These are phyloP conservation scores for Teleopsis dalmanni DNA, from an alignment of 1,140 invertebrate species.

Conservation along the genomic window DNA sequence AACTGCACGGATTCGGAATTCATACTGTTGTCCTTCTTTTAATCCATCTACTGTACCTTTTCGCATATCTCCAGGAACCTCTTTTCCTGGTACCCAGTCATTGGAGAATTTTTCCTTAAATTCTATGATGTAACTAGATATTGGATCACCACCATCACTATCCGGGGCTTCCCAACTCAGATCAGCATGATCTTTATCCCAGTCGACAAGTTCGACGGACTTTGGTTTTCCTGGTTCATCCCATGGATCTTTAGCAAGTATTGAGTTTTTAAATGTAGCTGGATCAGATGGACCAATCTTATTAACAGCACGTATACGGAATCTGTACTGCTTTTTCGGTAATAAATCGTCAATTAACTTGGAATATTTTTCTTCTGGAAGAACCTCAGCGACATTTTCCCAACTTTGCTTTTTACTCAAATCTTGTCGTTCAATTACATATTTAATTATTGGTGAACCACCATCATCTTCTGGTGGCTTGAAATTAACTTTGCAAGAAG, in stretches of 20 bases:
- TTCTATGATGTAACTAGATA: slow-evolving; percentile 88
- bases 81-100: slow-evolving; percentile 76
- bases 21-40: slow-evolving; percentile 91
- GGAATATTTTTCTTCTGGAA: slow-evolving; percentile 55
- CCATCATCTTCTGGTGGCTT: slow-evolving; percentile 90
- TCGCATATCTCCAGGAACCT: slow-evolving; percentile 67
- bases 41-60: slow-evolving; percentile 76
- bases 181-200: slow-evolving; percentile 93
- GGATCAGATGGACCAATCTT: slow-evolving; percentile 84
- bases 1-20: slow-evolving; percentile 91
- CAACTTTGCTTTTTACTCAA: slow-evolving; percentile 78
- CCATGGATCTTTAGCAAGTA: slow-evolving; percentile 96
- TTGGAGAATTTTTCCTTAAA: slow-evolving; percentile 89
- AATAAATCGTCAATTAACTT: slow-evolving; percentile 83
- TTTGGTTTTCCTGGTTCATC: slow-evolving; percentile 91
- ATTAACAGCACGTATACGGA: slow-evolving; percentile 91
- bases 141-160: slow-evolving; percentile 87
- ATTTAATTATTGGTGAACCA: slow-evolving; percentile 81
- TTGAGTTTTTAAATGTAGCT: slow-evolving; percentile 72
- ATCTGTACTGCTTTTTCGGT: slow-evolving; percentile 86
- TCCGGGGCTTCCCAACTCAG: slow-evolving; percentile 86
- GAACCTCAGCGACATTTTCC: slow-evolving; percentile 72
- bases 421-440: slow-evolving; percentile 93
- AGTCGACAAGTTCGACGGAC: slow-evolving; percentile 84
- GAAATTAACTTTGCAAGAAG: slow-evolving; percentile 86